phyloP scores from a whole-genome alignment of 2,113 vertebrate species.

The Sisor rabdophorus region DNA sequence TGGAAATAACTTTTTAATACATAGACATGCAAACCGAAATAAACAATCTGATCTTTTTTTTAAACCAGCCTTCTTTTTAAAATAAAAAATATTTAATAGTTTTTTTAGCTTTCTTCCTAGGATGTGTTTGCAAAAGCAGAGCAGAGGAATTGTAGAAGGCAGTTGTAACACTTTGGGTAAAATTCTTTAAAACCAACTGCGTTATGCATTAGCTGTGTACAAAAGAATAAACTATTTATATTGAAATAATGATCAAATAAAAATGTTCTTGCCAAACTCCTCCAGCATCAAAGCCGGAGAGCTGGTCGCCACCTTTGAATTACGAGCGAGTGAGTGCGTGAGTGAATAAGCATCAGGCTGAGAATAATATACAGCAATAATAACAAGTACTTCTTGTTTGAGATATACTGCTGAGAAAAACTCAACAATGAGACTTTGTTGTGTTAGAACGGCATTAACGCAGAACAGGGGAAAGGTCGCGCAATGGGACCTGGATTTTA shows the following conservation, averaged over 20 bases:
- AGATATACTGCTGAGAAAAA: not conserved
- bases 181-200: not conserved
- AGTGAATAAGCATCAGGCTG: not conserved
- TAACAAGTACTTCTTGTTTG: no score
- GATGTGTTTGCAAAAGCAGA: not conserved
- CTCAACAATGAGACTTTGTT: not conserved
- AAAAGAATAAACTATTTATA: not conserved
- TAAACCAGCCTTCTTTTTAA: no score
- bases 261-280: not conserved
- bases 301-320: not conserved
- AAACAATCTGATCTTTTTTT: not conserved
- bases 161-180: not conserved
- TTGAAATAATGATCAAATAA: not conserved
- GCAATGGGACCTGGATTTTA: not conserved
- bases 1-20: no score
- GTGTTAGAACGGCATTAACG: not conserved
- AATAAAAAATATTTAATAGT: no score
- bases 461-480: not conserved
- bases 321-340: not conserved
- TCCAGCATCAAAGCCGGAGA: not conserved
- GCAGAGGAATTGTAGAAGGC: not conserved
- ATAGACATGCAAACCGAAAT: not conserved
- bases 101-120: no score
- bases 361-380: no score
- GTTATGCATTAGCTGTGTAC: not conserved